These are phyloP conservation scores for Biston stratarius DNA, from an alignment of 2,888 invertebrate genomes.

Conservation along the genomic window DNA sequence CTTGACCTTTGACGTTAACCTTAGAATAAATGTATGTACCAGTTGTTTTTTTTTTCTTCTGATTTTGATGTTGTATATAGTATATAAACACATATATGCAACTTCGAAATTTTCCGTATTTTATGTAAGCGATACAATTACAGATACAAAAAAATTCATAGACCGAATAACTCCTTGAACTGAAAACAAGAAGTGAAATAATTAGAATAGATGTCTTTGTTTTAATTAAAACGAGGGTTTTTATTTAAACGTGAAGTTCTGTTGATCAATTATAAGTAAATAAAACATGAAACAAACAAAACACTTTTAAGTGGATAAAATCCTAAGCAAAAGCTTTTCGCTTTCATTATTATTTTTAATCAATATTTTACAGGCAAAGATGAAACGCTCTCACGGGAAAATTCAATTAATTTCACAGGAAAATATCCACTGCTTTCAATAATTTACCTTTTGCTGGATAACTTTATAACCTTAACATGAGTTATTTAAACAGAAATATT, in stretches of 20 bases:
- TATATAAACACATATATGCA: no score
- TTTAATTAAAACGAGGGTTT: not conserved
- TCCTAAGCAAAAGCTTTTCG: slow-evolving; percentile 1
- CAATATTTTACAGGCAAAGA: slow-evolving; percentile 24
- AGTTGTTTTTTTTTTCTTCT: no score
- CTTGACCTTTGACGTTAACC: no score
- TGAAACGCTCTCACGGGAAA: slow-evolving; percentile 21
- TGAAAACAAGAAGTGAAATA: no score
- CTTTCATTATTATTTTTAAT: slow-evolving; percentile 24
- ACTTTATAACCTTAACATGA: not conserved
- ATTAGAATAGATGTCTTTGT: not conserved
- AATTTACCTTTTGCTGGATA: slow-evolving; percentile 12
- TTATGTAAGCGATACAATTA: no score
- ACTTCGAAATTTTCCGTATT: no score
- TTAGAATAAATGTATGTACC: no score
- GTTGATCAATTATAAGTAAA: not conserved
- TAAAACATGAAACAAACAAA: slow-evolving; percentile 1
- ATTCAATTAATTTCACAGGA: slow-evolving; percentile 34
- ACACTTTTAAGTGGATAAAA: not conserved
- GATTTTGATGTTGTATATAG: no score
- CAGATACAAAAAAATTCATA: no score
- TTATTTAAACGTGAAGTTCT: not conserved
- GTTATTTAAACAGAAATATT: not conserved
- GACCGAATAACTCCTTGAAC: no score
- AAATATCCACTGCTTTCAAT: slow-evolving; percentile 15